Conservation (phyloP, 2,888 invertebrate genomes). For the Loripinus fragilis region DNA sequence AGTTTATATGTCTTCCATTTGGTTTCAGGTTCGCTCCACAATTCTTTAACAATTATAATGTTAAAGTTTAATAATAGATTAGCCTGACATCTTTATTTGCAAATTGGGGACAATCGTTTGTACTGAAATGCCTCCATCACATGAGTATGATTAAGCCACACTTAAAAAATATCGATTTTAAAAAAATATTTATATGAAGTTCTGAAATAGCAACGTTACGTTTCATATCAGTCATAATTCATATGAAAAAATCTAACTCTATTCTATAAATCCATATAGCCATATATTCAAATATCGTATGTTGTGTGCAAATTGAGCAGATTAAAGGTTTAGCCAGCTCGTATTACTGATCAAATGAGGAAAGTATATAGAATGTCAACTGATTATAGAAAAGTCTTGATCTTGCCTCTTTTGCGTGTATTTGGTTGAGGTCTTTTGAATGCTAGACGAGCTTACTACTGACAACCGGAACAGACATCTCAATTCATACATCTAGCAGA, state of each 20-base stretch:
- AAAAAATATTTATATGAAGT: too few relatives aligned
- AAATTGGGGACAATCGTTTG: constrained; percentile 2
- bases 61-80: constrained; percentile 12
- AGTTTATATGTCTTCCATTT: constrained; percentile 7
- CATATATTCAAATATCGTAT: too few relatives aligned
- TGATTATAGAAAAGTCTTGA: constrained; percentile 2
- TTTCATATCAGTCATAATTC: too few relatives aligned
- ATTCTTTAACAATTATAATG: not conserved
- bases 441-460: constrained; percentile 23
- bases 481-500: constrained; percentile 5
- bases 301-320: too few relatives aligned
- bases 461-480: constrained; percentile 41
- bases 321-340: constrained; percentile 8
- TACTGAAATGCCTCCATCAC: constrained; percentile 11
- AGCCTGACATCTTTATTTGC: constrained; percentile 16
- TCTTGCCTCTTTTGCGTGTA: constrained; percentile 25
- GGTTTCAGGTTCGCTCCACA: not conserved
- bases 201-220: too few relatives aligned
- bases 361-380: not conserved
- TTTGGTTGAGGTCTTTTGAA: constrained; percentile 37
- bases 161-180: too few relatives aligned
- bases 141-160: not conserved
- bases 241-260: too few relatives aligned
- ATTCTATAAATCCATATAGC: too few relatives aligned
- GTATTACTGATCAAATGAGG: not conserved